phyloP scores from a whole-genome alignment of 2,888 invertebrate species.

The Harpalus rufipes region DNA sequence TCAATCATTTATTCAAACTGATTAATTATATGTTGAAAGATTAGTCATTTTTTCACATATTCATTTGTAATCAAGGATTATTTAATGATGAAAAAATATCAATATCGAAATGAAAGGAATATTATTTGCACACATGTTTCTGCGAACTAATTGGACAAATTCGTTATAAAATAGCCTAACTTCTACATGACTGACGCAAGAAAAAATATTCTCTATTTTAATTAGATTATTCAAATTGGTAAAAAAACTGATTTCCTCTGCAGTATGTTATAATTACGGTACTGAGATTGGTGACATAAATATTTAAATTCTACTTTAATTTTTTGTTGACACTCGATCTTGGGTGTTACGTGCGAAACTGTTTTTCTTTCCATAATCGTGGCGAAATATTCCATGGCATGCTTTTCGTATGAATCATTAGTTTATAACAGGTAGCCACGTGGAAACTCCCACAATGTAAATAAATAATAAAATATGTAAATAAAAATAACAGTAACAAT shows the following conservation, averaged over 20 bases:
- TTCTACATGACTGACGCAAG: not conserved
- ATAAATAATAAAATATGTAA: slow-evolving; percentile 4
- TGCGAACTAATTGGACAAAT: slow-evolving; percentile 16
- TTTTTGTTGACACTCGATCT: slow-evolving; percentile 36
- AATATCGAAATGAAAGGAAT: not conserved
- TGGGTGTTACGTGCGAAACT: slow-evolving; percentile 28
- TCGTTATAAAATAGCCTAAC: not conserved
- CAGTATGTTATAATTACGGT: slow-evolving; percentile 7
- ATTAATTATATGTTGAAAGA: slow-evolving; percentile 37
- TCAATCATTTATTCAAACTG: slow-evolving; percentile 40
- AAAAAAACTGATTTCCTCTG: slow-evolving; percentile 27
- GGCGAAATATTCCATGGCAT: slow-evolving; percentile 16
- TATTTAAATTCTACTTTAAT: slow-evolving; percentile 41
- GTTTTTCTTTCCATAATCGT: slow-evolving; percentile 35
- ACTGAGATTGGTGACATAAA: slow-evolving; percentile 33
- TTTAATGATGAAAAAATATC: slow-evolving; percentile 7
- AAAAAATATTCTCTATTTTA: slow-evolving; percentile 9
- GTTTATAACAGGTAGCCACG: not conserved
- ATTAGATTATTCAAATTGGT: slow-evolving; percentile 21
- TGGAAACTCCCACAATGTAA: slow-evolving; percentile 7
- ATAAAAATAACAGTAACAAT: slow-evolving; percentile 7
- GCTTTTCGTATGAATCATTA: slow-evolving; percentile 23
- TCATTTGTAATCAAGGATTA: slow-evolving; percentile 41
- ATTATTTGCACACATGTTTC: slow-evolving; percentile 14
- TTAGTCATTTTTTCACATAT: slow-evolving; percentile 20